Evolutionary conservation across 2,888 invertebrate species (phyloP), one percentile per base, ranked within the genome.

Genomic region (Hemicrepidius hirtus): DNA sequence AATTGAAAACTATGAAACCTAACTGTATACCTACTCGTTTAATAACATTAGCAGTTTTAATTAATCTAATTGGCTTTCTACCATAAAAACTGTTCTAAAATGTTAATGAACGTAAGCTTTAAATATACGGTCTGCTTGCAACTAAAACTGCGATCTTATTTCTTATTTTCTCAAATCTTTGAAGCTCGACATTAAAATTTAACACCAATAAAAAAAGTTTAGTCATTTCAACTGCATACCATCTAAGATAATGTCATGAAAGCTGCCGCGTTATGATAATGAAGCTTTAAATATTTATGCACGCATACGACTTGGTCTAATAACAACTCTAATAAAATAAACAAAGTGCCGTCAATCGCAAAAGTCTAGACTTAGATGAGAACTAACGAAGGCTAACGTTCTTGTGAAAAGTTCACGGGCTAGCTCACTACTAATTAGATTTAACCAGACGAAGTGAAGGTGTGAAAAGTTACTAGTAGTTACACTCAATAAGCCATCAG

Each of bases 301-400:
- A 71, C 24, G 57, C 64, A 63, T 20, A 37, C 50, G 20, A 60
- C 55, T 64, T 57, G 53, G 21, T 70, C 70, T 70, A 63, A 64
- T 57, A 57, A 40, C 37, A 18, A 21, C n/a, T 57, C 57, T 40
- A 57, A 62, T 62, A 62, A 71, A 71, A 71, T 71, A 64, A 71
- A 59, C 63, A 64, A 69, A 62, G 55, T 41, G 63, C 62, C 50
- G 63, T 68, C 60, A 41, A 68, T 40, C 53, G 60, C 44, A 35
- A 37, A 37, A 62, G 62, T 59, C 62, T 62, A 62, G 62, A 46
- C 62, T 24, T 16, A 18, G 10, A 37, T 20, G 50, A 57, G 32
- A 55, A n/a, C 55, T 21, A 49, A 53, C 53, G 53, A 53, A 53
- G 53, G 57, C 37, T 40, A 57, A 35, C 57, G 57, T 37, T 57